Conservation (phyloP, 1,140 invertebrate species). For the Trypoxylus dichotomus region DNA sequence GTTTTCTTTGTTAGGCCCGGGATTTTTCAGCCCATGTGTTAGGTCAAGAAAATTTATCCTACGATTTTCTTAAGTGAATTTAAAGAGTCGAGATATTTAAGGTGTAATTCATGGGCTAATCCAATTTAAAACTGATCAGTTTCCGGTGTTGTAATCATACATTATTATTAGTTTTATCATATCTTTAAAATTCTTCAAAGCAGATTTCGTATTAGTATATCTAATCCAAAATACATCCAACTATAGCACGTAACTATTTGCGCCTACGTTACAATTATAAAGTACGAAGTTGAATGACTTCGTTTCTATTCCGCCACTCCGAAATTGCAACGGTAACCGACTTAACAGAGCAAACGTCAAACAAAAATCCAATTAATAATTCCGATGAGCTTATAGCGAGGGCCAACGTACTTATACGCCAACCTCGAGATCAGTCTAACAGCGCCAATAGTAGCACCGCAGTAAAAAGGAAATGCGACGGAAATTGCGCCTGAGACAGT, state of each 20-base stretch:
- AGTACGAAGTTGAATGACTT: conserved; percentile 5
- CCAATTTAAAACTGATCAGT: too few species aligned
- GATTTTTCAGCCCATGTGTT: too few species aligned
- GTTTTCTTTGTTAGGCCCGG: too few species aligned
- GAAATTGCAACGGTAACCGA: neutral
- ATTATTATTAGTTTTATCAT: too few species aligned
- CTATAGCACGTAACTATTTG: neutral
- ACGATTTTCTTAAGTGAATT: too few species aligned
- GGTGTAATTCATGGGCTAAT: too few species aligned
- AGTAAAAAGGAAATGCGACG: conserved; percentile 18
- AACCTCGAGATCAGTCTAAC: neutral
- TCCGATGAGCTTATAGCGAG: neutral
- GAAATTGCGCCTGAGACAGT: conserved; percentile 9
- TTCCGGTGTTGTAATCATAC: too few species aligned
- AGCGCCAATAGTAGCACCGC: neutral
- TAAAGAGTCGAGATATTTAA: too few species aligned
- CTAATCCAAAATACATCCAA: too few species aligned
- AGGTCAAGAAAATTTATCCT: too few species aligned
- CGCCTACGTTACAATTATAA: neutral
- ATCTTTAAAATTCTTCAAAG: too few species aligned
- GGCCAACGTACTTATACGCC: neutral
- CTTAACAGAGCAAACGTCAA: neutral
- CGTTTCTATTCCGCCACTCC: neutral
- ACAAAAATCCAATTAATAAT: conserved; percentile 11
- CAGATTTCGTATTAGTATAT: too few species aligned